A percentile compares a stretch with the other conserved stretches of the same genome.
Conservation (phyloP, 2,113 vertebrate genomes). For the Bos javanicus region DNA sequence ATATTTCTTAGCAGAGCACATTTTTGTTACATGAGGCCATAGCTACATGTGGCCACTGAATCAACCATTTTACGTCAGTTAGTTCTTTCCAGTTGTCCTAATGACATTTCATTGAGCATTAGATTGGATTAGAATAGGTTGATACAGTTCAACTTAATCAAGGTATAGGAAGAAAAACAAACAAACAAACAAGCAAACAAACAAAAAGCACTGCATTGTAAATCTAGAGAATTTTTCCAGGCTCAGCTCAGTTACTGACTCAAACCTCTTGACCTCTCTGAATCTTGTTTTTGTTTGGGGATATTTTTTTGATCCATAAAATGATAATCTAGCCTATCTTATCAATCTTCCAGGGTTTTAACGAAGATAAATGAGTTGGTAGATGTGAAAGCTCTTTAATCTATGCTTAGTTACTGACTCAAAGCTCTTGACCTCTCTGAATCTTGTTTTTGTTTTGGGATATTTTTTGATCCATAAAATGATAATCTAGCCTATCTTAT, state of each 20-base stretch:
- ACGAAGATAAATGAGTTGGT: neutral
- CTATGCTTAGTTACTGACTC: neutral
- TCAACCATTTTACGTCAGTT: conserved; percentile 33
- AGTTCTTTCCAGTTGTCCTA: conserved; percentile 49
- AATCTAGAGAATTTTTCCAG: neutral
- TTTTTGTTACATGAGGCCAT: conserved; percentile 56
- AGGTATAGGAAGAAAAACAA: neutral
- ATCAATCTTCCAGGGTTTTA: neutral
- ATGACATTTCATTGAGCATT: neutral
- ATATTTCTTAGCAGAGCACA: conserved; percentile 45
- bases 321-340: neutral
- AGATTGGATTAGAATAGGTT: neutral
- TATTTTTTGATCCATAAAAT: neutral
- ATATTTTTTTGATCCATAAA: neutral
- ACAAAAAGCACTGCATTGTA: neutral
- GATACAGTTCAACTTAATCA: neutral
- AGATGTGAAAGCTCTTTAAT: neutral
- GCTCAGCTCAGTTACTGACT: neutral
- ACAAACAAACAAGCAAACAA: neutral
- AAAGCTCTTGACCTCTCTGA: neutral
- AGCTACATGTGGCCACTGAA: conserved; percentile 33
- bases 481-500: neutral
- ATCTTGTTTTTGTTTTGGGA: neutral
- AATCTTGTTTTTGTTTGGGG: neutral
- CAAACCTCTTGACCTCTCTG: neutral